phyloP scores from a whole-genome alignment of 2,888 invertebrate species.

The Diogma glabrata region DNA sequence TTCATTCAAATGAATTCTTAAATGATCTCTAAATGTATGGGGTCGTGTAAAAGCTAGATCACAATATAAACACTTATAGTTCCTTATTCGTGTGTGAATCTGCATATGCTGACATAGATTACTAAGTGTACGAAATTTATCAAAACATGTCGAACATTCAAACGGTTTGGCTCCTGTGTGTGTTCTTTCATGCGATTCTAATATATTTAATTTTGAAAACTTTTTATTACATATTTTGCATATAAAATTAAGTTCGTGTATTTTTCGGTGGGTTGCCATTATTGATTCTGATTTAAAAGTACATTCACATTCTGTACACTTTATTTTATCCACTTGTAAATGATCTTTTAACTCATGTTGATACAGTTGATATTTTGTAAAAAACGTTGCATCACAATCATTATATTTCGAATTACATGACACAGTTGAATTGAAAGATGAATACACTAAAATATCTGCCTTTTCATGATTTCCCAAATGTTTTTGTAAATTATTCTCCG shows the following conservation, averaged over 20 bases:
- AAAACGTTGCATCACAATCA: slow-evolving; percentile 16
- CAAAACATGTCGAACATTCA: slow-evolving; percentile 20
- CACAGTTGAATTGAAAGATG: too few relatives aligned
- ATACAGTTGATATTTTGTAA: slow-evolving; percentile 15
- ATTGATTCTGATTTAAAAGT: slow-evolving; percentile 18
- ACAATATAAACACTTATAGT: slow-evolving; percentile 20
- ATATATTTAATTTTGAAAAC: slow-evolving; percentile 22
- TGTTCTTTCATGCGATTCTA: slow-evolving; percentile 21
- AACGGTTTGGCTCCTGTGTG: slow-evolving; percentile 22
- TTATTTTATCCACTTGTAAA: slow-evolving; percentile 14
- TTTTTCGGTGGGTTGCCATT: slow-evolving; percentile 19
- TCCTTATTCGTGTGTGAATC: slow-evolving; percentile 18
- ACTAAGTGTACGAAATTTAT: slow-evolving; percentile 20
- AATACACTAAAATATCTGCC: too few relatives aligned
- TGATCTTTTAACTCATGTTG: slow-evolving; percentile 19
- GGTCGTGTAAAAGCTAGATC: slow-evolving; percentile 23
- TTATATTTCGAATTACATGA: not conserved
- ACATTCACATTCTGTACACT: slow-evolving; percentile 18
- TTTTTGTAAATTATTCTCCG: slow-evolving; percentile 19
- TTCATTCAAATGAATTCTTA: slow-evolving; percentile 19
- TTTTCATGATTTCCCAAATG: slow-evolving; percentile 19
- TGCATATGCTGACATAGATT: slow-evolving; percentile 19
- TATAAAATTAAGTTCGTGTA: slow-evolving; percentile 14
- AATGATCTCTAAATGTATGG: slow-evolving; percentile 25
- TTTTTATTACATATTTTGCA: slow-evolving; percentile 22